Evolutionary conservation across 1,140 invertebrate species (phyloP).

Genomic region (Samia ricini): DNA sequence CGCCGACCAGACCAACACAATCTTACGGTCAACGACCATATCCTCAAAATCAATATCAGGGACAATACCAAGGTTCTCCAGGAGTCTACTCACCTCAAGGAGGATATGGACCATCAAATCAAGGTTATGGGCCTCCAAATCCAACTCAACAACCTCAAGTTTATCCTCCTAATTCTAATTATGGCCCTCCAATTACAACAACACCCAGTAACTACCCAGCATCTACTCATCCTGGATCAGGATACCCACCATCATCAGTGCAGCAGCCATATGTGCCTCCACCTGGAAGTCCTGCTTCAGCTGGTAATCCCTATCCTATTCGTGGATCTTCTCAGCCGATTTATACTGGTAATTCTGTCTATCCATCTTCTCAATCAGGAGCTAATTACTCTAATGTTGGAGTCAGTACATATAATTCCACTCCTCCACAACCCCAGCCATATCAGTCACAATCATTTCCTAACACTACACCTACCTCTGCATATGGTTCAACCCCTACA

Average conservation of each 20-base stretch:
- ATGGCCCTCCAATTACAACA: constrained; percentile 75
- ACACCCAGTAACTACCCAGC: constrained; percentile 71
- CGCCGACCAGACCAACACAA: constrained; percentile 70
- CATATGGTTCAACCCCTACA: constrained; percentile 69
- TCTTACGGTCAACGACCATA: constrained; percentile 74
- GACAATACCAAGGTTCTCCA: constrained; percentile 71
- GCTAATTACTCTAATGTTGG: constrained; percentile 68
- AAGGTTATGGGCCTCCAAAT: constrained; percentile 74
- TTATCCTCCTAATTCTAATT: constrained; percentile 72
- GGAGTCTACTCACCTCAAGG: constrained; percentile 67
- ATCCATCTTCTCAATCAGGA: constrained; percentile 63
- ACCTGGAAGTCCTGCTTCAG: constrained; percentile 64
- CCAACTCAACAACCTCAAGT: constrained; percentile 70
- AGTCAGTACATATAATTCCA: constrained; percentile 68
- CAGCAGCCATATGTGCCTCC: constrained; percentile 73
- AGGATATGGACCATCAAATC: constrained; percentile 67
- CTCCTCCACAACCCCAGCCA: constrained; percentile 62
- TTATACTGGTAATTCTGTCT: constrained; percentile 67
- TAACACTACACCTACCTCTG: constrained; percentile 68
- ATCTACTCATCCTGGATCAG: constrained; percentile 66
- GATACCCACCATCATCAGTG: constrained; percentile 67
- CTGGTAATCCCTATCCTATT: constrained; percentile 68
- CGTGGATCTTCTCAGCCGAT: constrained; percentile 57
- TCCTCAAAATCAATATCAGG: constrained; percentile 74
- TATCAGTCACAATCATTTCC: constrained; percentile 74